Evolutionary conservation across 2,113 vertebrate species (phyloP), one percentile per base, ranked within the genome.

Genomic region (Neodon shergylaensis): DNA sequence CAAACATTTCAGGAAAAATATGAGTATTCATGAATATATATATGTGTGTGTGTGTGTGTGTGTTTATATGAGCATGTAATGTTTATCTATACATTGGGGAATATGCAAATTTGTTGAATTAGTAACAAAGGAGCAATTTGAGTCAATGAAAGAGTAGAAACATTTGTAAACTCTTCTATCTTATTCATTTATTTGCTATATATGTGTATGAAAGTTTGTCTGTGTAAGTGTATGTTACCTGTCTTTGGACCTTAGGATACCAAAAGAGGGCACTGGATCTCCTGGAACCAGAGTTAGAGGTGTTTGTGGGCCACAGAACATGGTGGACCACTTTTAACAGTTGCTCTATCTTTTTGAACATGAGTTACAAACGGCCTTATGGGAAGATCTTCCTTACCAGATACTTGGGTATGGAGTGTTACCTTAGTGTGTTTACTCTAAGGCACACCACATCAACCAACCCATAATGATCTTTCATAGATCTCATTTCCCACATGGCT

Each of bases 381-480:
- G 22, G 42, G 49, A 11, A 93, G 1, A 5, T 81, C 16, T 26
- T 74, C 24, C 47, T 39, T 36, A 52, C 21, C 6, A 61, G 47
- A 7, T 17, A 42, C 17, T 65, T 49, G 4, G 4, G 4, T 85
- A 68, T 33, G 10, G 3, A 54, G 36, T 70, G 44, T 10, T 54
- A 31, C 44, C 36, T 70, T 31, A 7, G 11, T 26, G 1, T 36
- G 4, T 10, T 22, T 31, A 31, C 10, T 90, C 61, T 78, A 5
- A 79, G 42, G 3, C 1, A 0, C 19, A 42, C 16, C 5, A 13
- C 0, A 0, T 0, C 72, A 63, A 95, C 26, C 42, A 36, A 21
- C 22, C 63, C 87, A 49, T 26, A 63, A 42, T 7, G 22, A 7
- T 8, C 24, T 70, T 70, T 79, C 21, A 21, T 1, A 92, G 28